Conservation (phyloP, 53 echinoderm and acorn worm species). For the Zoroaster sp. region DNA sequence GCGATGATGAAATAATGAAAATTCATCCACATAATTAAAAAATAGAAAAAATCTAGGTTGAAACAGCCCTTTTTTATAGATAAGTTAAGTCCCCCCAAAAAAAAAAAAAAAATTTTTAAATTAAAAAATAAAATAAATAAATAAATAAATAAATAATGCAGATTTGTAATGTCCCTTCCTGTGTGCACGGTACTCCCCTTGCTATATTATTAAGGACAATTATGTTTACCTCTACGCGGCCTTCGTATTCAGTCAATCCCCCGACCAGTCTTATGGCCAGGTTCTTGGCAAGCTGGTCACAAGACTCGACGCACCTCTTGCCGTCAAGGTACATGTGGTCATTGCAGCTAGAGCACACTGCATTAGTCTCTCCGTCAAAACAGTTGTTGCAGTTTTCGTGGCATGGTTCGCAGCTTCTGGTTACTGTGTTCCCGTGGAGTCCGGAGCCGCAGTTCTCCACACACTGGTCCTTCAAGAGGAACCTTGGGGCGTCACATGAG, state of each 20-base stretch:
- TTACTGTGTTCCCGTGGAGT: conserved; percentile 63
- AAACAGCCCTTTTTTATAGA: too few species aligned
- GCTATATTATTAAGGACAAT: neutral
- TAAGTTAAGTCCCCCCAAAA: too few species aligned
- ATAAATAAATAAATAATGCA: neutral
- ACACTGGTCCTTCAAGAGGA: conserved; percentile 69
- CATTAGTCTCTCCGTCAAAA: conserved; percentile 51
- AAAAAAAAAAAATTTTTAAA: too few species aligned
- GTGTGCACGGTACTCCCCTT: neutral
- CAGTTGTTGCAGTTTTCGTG: conserved; percentile 83
- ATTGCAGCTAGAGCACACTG: conserved; percentile 78
- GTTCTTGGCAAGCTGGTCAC: conserved; percentile 73
- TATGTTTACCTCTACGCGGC: conserved; percentile 89
- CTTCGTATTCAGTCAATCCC: conserved; percentile 78
- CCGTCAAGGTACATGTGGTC: conserved; percentile 63
- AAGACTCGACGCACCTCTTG: conserved; percentile 54
- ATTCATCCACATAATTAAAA: too few species aligned
- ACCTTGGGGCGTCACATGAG: conserved; percentile 78
- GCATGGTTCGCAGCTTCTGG: conserved; percentile 71
- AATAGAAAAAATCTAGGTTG: too few species aligned
- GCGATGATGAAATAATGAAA: too few species aligned
- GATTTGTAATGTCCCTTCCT: neutral
- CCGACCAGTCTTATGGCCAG: conserved; percentile 73
- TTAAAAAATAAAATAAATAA: too few species aligned
- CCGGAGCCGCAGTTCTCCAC: conserved; percentile 78